Base-by-base conservation (phyloP, 2,888 invertebrate genomes). In the Monochamus alternatus region DNA sequence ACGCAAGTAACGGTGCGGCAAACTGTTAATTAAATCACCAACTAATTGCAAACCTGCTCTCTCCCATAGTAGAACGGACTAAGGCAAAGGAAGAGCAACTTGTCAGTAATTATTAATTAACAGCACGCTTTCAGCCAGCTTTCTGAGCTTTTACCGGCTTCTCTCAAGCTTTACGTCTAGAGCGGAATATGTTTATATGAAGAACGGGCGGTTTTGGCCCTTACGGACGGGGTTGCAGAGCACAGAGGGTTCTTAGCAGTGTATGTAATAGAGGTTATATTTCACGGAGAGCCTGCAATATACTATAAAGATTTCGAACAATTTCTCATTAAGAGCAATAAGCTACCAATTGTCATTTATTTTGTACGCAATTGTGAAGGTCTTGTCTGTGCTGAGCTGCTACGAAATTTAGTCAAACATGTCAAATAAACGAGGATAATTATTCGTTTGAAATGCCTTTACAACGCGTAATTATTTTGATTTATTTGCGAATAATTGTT, bases 61-160 rank as follows among this genome's bases (percentile, higher is more conserved):
- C 81, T 81, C 80, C 79, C 83, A 86, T 85, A 83, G 84, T 85
- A 85, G 85, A 81, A 84, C 84, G 84, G 82, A 87, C 87, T 87
- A 86, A 85, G 84, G 87, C 87, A 89, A 89, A 89, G 88, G 89
- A 89, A 88, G 88, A 89, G 89, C 89, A 89, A 88, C 89, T 89
- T 89, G 89, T 89, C 89, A 89, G 89, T 90, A 90, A 90, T 90
- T 90, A 90, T 89, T 90, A 90, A 90, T 90, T 89, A 90, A 89
- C 89, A 89, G 88, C 88, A 86, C 87, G 88, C 89, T 89, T 89
- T 89, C 89, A 89, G 88, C 87, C 88, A 87, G 89, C 89, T 89
- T 89, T 88, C 89, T 89, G 87, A 89, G 89, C 90, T 89, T 89
- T 89, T 89, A 89, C 89, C 89, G 89, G 88, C 87, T 88, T 88